phyloP scores from a whole-genome alignment of 2,888 invertebrate genomes.

The Cheilosia soror region DNA sequence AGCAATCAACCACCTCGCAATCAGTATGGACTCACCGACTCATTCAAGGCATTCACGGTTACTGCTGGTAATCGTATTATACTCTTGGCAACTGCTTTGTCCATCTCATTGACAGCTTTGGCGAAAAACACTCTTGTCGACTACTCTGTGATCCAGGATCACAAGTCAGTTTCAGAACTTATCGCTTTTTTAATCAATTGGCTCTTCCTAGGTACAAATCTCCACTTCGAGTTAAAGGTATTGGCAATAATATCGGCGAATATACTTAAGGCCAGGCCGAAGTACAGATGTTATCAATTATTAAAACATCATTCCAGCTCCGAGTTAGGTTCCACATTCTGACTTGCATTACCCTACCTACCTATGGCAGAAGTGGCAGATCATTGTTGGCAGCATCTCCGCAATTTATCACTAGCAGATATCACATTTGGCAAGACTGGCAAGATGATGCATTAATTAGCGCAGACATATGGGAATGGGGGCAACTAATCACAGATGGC shows the following conservation, averaged over 20 bases:
- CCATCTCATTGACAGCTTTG: slow-evolving; percentile 20
- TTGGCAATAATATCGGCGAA: background rate
- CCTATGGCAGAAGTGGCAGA: slow-evolving; percentile 71
- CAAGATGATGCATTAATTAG: slow-evolving; percentile 14
- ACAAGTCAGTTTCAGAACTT: slow-evolving; percentile 42
- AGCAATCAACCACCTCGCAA: slow-evolving; percentile 13
- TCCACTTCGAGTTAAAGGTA: slow-evolving; percentile 30
- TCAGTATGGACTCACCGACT: slow-evolving; percentile 8
- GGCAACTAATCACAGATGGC: slow-evolving; percentile 2
- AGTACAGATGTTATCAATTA: background rate
- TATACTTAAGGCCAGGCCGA: slow-evolving; percentile 11
- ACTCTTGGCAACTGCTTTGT: slow-evolving; percentile 36
- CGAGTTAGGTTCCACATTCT: background rate
- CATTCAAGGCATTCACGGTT: slow-evolving; percentile 6
- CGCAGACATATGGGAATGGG: background rate
- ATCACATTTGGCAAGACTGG: slow-evolving; percentile 75
- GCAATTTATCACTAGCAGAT: slow-evolving; percentile 62
- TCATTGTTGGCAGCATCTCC: slow-evolving; percentile 65
- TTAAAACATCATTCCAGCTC: slow-evolving; percentile 21
- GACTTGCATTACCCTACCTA: slow-evolving; percentile 31
- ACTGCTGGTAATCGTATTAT: slow-evolving; percentile 1
- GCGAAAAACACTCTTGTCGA: slow-evolving; percentile 28
- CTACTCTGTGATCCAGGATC: slow-evolving; percentile 51
- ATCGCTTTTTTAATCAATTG: slow-evolving; percentile 38
- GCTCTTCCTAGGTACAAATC: slow-evolving; percentile 13